phyloP scores from a whole-genome alignment of 1,140 invertebrate genomes.

The Atta texana region DNA sequence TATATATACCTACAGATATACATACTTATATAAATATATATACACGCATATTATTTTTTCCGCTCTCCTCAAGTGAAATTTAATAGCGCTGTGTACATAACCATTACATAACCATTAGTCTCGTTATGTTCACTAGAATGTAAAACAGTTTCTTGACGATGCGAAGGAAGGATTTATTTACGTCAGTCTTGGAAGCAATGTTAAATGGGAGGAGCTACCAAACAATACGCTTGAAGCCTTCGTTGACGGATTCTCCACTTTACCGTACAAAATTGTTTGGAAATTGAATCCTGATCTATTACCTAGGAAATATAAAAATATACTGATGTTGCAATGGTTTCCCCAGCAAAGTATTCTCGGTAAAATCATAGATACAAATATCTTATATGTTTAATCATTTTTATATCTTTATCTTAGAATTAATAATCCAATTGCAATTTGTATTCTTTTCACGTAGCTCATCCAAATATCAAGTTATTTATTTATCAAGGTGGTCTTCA shows the following conservation, averaged over 20 bases:
- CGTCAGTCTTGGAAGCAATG: slow-evolving; percentile 87
- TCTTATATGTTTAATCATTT: not conserved
- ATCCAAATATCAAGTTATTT: slow-evolving; percentile 84
- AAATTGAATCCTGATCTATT: slow-evolving; percentile 68
- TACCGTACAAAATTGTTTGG: slow-evolving; percentile 78
- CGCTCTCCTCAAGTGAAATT: slow-evolving; percentile 3
- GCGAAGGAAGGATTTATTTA: slow-evolving; percentile 87
- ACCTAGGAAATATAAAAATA: slow-evolving; percentile 71
- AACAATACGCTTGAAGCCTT: slow-evolving; percentile 77
- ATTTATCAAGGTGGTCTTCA: slow-evolving; percentile 86
- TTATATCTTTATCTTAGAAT: not conserved
- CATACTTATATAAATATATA: not conserved
- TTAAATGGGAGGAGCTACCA: slow-evolving; percentile 79
- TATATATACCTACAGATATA: not conserved
- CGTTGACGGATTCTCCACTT: slow-evolving; percentile 84
- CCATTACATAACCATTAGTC: slow-evolving; percentile 19
- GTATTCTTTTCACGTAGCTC: slow-evolving; percentile 71
- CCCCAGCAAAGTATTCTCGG: slow-evolving; percentile 82
- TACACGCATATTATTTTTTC: slow-evolving; percentile 5
- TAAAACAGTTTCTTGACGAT: slow-evolving; percentile 83
- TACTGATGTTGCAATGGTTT: slow-evolving; percentile 81
- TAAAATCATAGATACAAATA: slow-evolving; percentile 45
- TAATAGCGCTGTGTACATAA: not conserved
- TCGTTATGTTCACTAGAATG: slow-evolving; percentile 77
- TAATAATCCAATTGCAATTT: not conserved